Percentiles rank a stretch among this genome's conserved stretches.
Evolutionary conservation across 2,888 invertebrate species (phyloP).

Genomic region (Eilema sororculum): DNA sequence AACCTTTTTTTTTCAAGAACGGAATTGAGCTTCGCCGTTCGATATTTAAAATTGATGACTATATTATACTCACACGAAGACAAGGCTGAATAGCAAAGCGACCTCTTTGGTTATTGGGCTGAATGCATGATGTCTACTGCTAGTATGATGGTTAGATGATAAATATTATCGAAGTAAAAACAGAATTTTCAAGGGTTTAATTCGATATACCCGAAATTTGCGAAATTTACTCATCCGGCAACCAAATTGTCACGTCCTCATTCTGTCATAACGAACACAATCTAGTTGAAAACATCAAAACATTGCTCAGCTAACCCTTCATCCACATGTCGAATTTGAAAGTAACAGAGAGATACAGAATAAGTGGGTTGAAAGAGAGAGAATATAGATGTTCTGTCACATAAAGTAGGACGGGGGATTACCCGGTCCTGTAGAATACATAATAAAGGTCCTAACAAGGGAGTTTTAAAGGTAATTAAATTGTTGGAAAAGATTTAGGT

Average conservation of each 20-base stretch:
- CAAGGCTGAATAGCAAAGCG: no score
- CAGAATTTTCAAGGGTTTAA: not conserved
- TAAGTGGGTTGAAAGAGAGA: constrained; percentile 17
- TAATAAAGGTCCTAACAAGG: constrained; percentile 54
- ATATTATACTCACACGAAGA: no score
- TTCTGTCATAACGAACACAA: constrained; percentile 31
- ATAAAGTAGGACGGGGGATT: constrained; percentile 52
- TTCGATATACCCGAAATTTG: not conserved
- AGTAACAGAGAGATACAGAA: constrained; percentile 25
- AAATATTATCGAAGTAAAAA: not conserved
- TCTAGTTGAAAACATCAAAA: constrained; percentile 34
- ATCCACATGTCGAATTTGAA: constrained; percentile 32
- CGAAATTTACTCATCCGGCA: not conserved
- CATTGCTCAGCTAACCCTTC: constrained; percentile 30
- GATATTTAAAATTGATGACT: no score
- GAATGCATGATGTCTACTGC: no score
- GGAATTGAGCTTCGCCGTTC: no score
- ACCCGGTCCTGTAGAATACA: constrained; percentile 57
- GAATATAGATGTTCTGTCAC: constrained; percentile 36
- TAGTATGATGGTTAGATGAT: no score
- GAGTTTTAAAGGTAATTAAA: constrained; percentile 53
- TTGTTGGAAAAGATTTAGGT: constrained; percentile 36
- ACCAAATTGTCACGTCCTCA: not conserved
- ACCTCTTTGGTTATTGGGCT: no score
- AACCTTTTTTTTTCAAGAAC: no score